phyloP scores from a whole-genome alignment of 2,113 vertebrate species.

The Alexandromys fortis region DNA sequence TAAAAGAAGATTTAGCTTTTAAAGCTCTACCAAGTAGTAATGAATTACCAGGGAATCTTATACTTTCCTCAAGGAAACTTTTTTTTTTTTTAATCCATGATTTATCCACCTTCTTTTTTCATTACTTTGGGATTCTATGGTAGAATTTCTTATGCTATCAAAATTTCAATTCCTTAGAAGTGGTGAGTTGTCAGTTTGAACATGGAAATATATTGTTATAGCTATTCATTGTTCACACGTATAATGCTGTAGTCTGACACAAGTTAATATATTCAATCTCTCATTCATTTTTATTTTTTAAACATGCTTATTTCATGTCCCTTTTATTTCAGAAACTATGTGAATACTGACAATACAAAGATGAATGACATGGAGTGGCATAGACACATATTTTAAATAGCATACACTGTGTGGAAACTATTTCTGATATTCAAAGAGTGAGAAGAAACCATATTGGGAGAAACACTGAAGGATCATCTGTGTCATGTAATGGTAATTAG shows the following conservation, averaged over 20 bases:
- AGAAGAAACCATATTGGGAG: not conserved
- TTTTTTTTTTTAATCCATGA: constrained; percentile 24
- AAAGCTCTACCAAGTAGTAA: not conserved
- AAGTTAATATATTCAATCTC: constrained; percentile 55
- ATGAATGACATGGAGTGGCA: not conserved
- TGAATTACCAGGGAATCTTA: constrained; percentile 42
- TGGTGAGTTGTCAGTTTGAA: constrained; percentile 60
- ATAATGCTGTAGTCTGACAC: not conserved
- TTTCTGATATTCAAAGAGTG: not conserved
- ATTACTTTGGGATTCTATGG: constrained; percentile 30
- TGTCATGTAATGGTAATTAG: not conserved
- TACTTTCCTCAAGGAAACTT: constrained; percentile 7
- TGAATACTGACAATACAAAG: constrained; percentile 40
- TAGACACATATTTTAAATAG: not conserved
- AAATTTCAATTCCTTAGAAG: constrained; percentile 67
- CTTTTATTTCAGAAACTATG: constrained; percentile 20
- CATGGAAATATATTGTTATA: constrained; percentile 64
- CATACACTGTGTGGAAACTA: not conserved
- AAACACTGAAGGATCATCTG: not conserved
- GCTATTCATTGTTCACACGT: constrained; percentile 32
- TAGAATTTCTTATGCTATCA: constrained; percentile 60
- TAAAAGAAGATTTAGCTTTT: constrained; percentile 25
- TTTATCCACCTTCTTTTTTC: constrained; percentile 23
- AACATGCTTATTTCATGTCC: constrained; percentile 10
- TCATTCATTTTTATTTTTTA: constrained; percentile 56